phyloP scores from a whole-genome alignment of 2,888 invertebrate species.

The Macrophya alboannulata region DNA sequence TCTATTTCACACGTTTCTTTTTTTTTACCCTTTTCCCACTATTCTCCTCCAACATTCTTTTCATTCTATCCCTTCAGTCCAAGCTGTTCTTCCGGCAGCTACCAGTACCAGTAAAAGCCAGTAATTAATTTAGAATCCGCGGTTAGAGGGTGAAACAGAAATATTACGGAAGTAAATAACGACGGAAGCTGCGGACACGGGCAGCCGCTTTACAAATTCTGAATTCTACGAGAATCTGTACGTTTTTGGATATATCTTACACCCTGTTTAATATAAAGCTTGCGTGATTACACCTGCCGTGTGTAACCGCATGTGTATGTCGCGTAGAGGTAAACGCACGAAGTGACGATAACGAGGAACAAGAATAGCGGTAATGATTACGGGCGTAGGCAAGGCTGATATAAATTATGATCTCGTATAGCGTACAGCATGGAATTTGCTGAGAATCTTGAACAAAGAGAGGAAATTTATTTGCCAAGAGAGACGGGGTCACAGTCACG shows the following conservation, averaged over 20 bases:
- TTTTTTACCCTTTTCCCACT: not conserved
- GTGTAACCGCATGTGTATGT: not conserved
- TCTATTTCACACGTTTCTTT: not conserved
- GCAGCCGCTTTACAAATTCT: not conserved
- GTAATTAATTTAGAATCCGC: slow-evolving; percentile 30
- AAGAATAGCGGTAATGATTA: slow-evolving; percentile 48
- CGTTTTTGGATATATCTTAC: not conserved
- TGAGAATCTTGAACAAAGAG: slow-evolving; percentile 52
- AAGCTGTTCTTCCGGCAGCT: not conserved
- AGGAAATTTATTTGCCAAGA: slow-evolving; percentile 42
- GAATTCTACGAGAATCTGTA: not conserved
- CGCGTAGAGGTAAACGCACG: slow-evolving; percentile 8
- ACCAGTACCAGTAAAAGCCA: not conserved
- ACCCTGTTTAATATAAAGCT: not conserved
- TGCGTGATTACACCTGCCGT: not conserved
- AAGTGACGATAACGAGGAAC: slow-evolving; percentile 41
- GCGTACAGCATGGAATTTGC: slow-evolving; percentile 43
- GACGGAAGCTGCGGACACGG: not conserved
- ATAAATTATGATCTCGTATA: slow-evolving; percentile 44
- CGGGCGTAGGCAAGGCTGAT: slow-evolving; percentile 39
- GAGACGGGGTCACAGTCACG: slow-evolving; percentile 52
- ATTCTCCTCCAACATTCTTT: slow-evolving; percentile 1
- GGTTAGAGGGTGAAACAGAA: slow-evolving; percentile 21
- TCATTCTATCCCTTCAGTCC: slow-evolving; percentile 6
- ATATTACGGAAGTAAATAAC: slow-evolving; percentile 19